phyloP scores from a whole-genome alignment of 2,888 invertebrate genomes.

The Cactoblastis cactorum region DNA sequence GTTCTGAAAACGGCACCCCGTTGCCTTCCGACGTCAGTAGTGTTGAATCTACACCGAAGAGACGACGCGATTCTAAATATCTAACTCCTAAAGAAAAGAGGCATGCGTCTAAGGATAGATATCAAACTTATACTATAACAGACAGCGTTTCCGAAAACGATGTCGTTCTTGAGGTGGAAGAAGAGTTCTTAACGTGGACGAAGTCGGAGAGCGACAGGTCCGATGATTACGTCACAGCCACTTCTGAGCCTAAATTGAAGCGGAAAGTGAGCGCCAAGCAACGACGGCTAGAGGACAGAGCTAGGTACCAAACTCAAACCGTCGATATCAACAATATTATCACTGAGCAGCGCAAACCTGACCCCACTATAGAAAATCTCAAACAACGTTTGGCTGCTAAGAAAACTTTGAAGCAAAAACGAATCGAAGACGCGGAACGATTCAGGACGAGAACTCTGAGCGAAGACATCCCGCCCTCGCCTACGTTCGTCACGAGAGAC shows the following conservation, averaged over 20 bases:
- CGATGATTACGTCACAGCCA: conserved; percentile 56
- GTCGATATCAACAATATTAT: conserved; percentile 58
- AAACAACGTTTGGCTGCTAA: conserved; percentile 63
- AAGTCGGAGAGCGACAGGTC: conserved; percentile 66
- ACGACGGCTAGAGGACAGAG: conserved; percentile 81
- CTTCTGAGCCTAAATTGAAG: conserved; percentile 51
- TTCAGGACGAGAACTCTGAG: conserved; percentile 86
- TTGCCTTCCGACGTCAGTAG: conserved; percentile 86
- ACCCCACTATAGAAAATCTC: conserved; percentile 61
- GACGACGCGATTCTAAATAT: conserved; percentile 65
- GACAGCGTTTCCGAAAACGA: conserved; percentile 62
- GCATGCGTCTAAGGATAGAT: conserved; percentile 86
- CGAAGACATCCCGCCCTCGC: conserved; percentile 72
- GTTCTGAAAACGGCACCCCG: conserved; percentile 79
- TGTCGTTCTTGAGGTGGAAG: conserved; percentile 47
- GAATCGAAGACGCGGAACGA: conserved; percentile 84
- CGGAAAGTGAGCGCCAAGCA: conserved; percentile 81
- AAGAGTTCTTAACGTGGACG: conserved; percentile 67
- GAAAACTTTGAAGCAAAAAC: conserved; percentile 77
- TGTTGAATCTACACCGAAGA: conserved; percentile 87
- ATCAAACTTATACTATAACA: conserved; percentile 90
- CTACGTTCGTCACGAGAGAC: conserved; percentile 67
- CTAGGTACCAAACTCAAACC: conserved; percentile 85
- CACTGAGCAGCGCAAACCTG: conserved; percentile 36
- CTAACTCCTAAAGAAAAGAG: conserved; percentile 89